These are phyloP conservation scores for Portevinia maculata DNA, from an alignment of 2,888 invertebrate species.

Conservation along the genomic window DNA sequence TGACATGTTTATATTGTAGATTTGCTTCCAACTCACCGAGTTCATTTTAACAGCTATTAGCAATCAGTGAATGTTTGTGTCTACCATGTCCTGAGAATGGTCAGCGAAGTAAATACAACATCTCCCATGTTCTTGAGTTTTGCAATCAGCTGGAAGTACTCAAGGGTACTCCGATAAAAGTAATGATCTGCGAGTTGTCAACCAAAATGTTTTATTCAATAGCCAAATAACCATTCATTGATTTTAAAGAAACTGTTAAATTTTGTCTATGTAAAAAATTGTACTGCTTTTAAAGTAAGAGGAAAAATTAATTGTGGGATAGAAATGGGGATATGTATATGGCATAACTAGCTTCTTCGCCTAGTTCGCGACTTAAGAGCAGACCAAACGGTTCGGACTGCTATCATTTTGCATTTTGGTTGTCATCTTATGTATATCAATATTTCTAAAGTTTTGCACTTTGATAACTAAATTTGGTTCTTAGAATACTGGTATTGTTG, in stretches of 20 bases:
- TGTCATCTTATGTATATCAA: too few species aligned
- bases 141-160: constrained; percentile 88
- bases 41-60: constrained; percentile 88
- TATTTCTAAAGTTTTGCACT: neutral
- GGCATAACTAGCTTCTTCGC: too few species aligned
- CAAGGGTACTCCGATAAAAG: constrained; percentile 81
- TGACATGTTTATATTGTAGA: neutral
- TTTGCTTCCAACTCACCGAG: constrained; percentile 21
- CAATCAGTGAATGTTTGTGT: constrained; percentile 94
- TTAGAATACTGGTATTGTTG: constrained; percentile 76
- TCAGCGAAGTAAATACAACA: constrained; percentile 92
- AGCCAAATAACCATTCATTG: too few species aligned
- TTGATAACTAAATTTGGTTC: constrained; percentile 15
- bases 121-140: constrained; percentile 95
- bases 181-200: constrained; percentile 30
- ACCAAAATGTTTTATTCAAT: too few species aligned
- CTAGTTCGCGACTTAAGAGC: too few species aligned
- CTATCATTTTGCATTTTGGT: too few species aligned
- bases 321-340: too few species aligned
- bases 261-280: too few species aligned
- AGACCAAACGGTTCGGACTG: too few species aligned
- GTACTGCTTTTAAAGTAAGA: too few species aligned
- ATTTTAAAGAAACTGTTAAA: too few species aligned
- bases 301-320: too few species aligned
- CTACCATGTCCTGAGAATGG: constrained; percentile 90